phyloP scores from a whole-genome alignment of 2,113 vertebrate species.

The Myanophis thanlyinensis region DNA sequence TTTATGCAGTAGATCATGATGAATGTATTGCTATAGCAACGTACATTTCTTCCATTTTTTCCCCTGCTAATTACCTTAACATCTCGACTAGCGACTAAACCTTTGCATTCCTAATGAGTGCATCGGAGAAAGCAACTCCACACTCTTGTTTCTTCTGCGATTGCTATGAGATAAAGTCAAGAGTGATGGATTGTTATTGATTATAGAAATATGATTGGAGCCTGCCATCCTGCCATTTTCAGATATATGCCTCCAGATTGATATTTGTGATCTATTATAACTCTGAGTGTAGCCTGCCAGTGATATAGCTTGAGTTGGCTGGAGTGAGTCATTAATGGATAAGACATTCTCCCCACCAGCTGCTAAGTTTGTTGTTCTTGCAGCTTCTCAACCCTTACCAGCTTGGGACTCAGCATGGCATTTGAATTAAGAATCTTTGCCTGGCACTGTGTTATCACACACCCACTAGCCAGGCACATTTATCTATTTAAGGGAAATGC shows the following conservation, averaged over 20 bases:
- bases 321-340: neutral
- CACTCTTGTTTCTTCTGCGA: conserved; percentile 57
- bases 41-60: conserved; percentile 74
- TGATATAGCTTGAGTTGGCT: conserved; percentile 19
- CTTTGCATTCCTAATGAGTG: conserved; percentile 81
- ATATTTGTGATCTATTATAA: conserved; percentile 15
- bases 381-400: conserved; percentile 15
- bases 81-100: conserved; percentile 78
- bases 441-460: neutral
- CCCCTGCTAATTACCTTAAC: conserved; percentile 77
- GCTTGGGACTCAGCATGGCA: neutral
- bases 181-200: conserved; percentile 62
- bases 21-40: conserved; percentile 82
- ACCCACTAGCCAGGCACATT: conserved; percentile 9
- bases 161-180: conserved; percentile 58
- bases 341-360: conserved; percentile 34
- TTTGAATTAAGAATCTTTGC: neutral
- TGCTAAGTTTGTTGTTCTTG: neutral
- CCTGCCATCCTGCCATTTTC: conserved; percentile 29
- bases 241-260: conserved; percentile 14
- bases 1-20: conserved; percentile 83
- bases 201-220: conserved; percentile 61
- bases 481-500: conserved; percentile 15
- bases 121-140: conserved; percentile 67
- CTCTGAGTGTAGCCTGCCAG: neutral